These are phyloP conservation scores for Leucosticte australis DNA, from an alignment of 2,113 vertebrate genomes.

Conservation along the genomic window DNA sequence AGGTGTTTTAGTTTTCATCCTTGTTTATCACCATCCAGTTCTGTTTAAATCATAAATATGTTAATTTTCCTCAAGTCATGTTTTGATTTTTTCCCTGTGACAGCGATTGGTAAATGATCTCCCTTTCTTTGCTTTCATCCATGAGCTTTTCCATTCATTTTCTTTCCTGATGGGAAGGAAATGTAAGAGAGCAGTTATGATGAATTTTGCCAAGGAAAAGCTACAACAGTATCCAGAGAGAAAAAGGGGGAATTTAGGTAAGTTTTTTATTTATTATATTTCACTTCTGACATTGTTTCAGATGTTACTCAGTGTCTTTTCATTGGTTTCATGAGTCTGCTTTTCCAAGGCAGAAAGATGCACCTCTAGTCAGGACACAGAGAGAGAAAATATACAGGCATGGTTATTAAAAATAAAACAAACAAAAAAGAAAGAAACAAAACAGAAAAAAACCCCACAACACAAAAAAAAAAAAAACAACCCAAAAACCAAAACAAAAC, in stretches of 20 bases:
- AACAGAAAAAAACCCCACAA: no score
- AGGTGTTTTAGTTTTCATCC: not conserved
- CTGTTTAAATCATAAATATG: not conserved
- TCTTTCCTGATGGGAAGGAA: not conserved
- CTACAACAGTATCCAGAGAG: not conserved
- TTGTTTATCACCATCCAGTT: not conserved
- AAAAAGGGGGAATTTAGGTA: rapidly evolving
- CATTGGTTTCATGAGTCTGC: not conserved
- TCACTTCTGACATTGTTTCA: not conserved
- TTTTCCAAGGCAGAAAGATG: not conserved
- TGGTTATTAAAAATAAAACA: not conserved
- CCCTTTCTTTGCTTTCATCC: not conserved
- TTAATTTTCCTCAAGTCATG: not conserved
- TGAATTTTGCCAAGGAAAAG: not conserved
- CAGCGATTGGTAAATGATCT: not conserved
- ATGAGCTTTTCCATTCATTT: not conserved
- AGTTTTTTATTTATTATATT: not conserved
- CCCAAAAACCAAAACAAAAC: not conserved
- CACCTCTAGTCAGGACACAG: not conserved
- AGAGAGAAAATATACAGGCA: not conserved
- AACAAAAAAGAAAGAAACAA: not conserved
- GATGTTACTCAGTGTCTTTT: rapidly evolving
- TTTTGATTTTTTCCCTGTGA: rapidly evolving
- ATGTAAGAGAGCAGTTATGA: rapidly evolving
- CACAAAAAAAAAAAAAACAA: no score